Evolutionary conservation across 2,113 vertebrate genomes (phyloP).

Genomic region (Chionodraco myersi): DNA sequence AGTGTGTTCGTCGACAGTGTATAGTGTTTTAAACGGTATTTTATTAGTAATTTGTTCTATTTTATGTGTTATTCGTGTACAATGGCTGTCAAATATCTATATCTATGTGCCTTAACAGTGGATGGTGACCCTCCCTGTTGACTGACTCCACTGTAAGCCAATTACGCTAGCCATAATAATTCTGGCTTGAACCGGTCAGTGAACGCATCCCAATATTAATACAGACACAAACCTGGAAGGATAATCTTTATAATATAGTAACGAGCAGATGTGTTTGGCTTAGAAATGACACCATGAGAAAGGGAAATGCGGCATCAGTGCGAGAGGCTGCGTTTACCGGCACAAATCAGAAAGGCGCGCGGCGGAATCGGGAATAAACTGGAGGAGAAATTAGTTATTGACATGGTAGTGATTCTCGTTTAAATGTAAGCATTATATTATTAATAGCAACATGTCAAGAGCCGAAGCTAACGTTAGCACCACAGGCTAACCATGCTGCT

Average conservation of each 20-base stretch:
- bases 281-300: neutral
- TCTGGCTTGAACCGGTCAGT: constrained; percentile 73
- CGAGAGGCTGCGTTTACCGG: constrained; percentile 12
- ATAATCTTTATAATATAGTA: neutral
- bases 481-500: constrained; percentile 42
- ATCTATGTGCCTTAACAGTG: too few species aligned
- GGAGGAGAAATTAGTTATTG: neutral
- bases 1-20: too few species aligned
- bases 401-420: neutral
- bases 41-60: too few species aligned
- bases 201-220: constrained; percentile 7
- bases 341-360: constrained; percentile 40
- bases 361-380: constrained; percentile 1
- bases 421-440: too few species aligned
- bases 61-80: too few species aligned
- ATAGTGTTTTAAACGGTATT: too few species aligned
- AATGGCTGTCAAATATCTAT: too few species aligned
- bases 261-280: neutral
- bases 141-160: constrained; percentile 68
- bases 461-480: constrained; percentile 58
- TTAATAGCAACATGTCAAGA: neutral
- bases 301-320: constrained; percentile 21
- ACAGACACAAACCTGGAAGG: neutral
- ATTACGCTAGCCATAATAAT: constrained; percentile 66
- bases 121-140: constrained; percentile 18